Conservation (phyloP, 2,888 invertebrate species). For the Mamestra brassicae region DNA sequence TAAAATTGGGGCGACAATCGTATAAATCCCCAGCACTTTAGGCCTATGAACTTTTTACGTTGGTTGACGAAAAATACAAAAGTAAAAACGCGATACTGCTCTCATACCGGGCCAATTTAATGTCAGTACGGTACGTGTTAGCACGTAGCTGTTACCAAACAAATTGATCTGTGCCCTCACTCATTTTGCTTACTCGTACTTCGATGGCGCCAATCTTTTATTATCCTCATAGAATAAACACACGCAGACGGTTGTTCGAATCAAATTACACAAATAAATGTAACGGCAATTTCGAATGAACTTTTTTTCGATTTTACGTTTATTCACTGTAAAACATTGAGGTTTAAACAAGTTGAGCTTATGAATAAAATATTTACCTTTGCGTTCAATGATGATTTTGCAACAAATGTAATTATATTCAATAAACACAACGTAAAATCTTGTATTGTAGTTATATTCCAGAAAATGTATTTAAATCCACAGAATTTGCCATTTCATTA, state of each 20-base stretch:
- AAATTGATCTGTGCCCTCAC: constrained; percentile 80
- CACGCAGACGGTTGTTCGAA: constrained; percentile 59
- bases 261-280: constrained; percentile 60
- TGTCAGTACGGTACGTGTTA: constrained; percentile 73
- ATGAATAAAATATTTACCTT: constrained; percentile 49
- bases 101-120: constrained; percentile 73
- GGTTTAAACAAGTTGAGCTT: constrained; percentile 51
- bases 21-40: constrained; percentile 60
- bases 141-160: constrained; percentile 80
- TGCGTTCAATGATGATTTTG: background rate
- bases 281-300: constrained; percentile 42
- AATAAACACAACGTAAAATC: no score
- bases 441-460: no score
- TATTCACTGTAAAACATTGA: constrained; percentile 38
- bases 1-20: constrained; percentile 65
- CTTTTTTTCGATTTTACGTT: constrained; percentile 46
- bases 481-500: background rate
- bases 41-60: constrained; percentile 49
- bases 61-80: constrained; percentile 53
- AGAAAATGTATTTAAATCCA: background rate
- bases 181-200: constrained; percentile 80
- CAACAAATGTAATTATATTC: background rate
- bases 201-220: constrained; percentile 81
- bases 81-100: constrained; percentile 67
- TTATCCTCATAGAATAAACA: constrained; percentile 75